Base-by-base conservation (phyloP, 2,797 vertebrate genomes). In the Danionella dracula region DNA sequence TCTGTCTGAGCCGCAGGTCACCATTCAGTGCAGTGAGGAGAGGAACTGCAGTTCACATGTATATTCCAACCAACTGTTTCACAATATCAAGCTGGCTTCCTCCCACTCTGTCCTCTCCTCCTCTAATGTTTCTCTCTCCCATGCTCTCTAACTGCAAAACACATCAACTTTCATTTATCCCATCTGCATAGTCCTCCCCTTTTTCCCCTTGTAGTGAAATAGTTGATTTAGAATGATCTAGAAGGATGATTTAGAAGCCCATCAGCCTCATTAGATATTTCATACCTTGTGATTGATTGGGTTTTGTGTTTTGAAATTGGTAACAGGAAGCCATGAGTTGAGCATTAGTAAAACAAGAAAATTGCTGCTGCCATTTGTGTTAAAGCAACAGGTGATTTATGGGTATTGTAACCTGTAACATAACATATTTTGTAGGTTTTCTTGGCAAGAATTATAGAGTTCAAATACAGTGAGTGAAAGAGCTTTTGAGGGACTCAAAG, bases 31-130 rank as follows among this genome's bases (percentile, higher is more conserved):
- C 70, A 66, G 63, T 57, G 68, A 71, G 66, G 57, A 67, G 61
- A 68, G 60, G 66, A 71, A 72, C 73, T 68, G 76, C 71, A 71
- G 61, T 67, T 70, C 73, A 71, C 71, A 67, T 62, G 53, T 65
- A 59, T 69, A 66, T 66, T 75, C 65, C 71, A 76, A 60, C 71
- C 61, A 78, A 67, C 68, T 55, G 45, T 76, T 78, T 78, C 73
- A 78, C 76, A 78, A 62, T 66, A 64, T 70, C 73, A 66, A 65
- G 54, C 71, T 71, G 67, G 38, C 68, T 65, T 59, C 15, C 51
- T 62, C 53, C 45, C 32, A 46, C 35, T 50, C 40, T n/a, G 46
- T 58, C 41, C 45, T 66, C 59, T 19, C 57, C 58, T 60, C 41
- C 31, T 41, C 32, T 40, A 38, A 7, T 59, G 49, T 32, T 51